Evolutionary conservation across 2,888 invertebrate species (phyloP).

Genomic region (Strigamia crassipes): DNA sequence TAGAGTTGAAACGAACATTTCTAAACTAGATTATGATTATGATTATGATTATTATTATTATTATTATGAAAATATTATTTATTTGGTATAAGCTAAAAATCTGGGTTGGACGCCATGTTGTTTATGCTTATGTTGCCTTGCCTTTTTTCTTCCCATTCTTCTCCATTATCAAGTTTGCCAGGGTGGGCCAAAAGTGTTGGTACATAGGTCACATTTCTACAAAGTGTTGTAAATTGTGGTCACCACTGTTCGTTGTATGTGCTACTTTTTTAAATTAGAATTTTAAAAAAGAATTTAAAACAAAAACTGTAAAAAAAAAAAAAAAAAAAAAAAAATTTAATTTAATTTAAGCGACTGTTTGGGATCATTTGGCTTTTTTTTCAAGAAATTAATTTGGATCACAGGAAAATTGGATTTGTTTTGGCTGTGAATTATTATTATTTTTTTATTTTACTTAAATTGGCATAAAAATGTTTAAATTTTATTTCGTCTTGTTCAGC

Average conservation of each 20-base stretch:
- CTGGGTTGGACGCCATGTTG: slow-evolving; percentile 6
- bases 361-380: neutral
- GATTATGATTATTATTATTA: neutral
- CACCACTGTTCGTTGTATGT: neutral
- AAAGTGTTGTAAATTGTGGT: slow-evolving; percentile 21
- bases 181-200: neutral
- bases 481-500: too few relatives aligned
- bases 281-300: too few relatives aligned
- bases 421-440: slow-evolving; percentile 5
- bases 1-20: neutral
- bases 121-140: neutral
- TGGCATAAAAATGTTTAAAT: neutral
- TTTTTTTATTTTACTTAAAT: neutral
- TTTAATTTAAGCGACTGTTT: neutral
- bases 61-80: neutral
- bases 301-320: too few relatives aligned
- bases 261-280: neutral
- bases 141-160: neutral
- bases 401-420: neutral
- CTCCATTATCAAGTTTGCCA: neutral
- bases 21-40: neutral
- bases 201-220: slow-evolving; percentile 7
- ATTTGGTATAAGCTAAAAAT: neutral
- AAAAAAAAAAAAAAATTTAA: too few relatives aligned
- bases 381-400: neutral